These are phyloP conservation scores for Carposina sasakii DNA, from an alignment of 1,140 invertebrate genomes.

Conservation along the genomic window DNA sequence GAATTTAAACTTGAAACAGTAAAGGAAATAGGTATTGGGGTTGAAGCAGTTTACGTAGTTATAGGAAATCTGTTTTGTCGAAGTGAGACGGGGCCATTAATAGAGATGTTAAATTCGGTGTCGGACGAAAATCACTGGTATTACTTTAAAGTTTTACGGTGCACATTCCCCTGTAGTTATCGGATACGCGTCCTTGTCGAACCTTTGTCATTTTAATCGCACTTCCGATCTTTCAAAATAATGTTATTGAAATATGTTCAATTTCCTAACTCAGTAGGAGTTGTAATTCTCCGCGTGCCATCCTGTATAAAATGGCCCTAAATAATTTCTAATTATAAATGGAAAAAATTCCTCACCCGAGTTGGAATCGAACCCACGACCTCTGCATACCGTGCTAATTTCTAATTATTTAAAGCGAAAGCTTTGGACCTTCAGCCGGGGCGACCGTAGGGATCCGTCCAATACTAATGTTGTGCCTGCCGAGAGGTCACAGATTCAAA, in stretches of 20 bases:
- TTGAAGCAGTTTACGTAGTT: conserved; percentile 22
- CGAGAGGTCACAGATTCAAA: no score
- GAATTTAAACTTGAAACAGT: conserved; percentile 31
- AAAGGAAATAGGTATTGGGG: conserved; percentile 28
- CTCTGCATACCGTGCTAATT: neutral
- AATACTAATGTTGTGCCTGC: no score
- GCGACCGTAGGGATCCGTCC: neutral
- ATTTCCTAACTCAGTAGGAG: conserved; percentile 57
- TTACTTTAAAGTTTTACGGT: conserved; percentile 38
- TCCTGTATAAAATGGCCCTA: conserved; percentile 10
- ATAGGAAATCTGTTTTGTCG: conserved; percentile 22
- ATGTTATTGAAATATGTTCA: conserved; percentile 71
- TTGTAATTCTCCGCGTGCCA: conserved; percentile 46
- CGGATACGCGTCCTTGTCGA: conserved; percentile 51
- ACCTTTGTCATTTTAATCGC: conserved; percentile 71
- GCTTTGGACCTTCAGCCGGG: neutral
- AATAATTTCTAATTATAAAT: neutral
- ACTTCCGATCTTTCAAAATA: conserved; percentile 69
- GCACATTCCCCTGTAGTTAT: conserved; percentile 36
- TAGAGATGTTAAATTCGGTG: conserved; percentile 44
- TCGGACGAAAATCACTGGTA: conserved; percentile 23
- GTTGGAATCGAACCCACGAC: neutral
- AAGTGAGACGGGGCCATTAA: conserved; percentile 41
- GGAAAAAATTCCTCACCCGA: neutral
- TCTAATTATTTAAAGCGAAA: neutral